Evolutionary conservation across 1,140 invertebrate genomes (phyloP), one percentile per base, ranked within the genome.

Genomic region (Drosophila repletoides): DNA sequence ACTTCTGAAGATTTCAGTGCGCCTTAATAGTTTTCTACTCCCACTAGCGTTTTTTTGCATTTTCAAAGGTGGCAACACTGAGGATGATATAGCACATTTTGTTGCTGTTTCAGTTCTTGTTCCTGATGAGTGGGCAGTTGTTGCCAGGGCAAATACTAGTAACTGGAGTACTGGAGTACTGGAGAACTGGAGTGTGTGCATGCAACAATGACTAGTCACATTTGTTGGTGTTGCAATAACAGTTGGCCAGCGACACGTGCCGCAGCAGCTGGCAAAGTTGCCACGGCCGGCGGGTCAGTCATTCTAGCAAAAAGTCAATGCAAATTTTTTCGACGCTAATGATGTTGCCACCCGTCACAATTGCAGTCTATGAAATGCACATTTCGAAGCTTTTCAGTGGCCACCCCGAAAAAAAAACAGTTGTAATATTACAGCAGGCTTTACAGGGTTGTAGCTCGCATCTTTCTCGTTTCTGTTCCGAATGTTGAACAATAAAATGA

Each of bases 81-180:
- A 9, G 38, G 10, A n/a, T n/a, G n/a, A n/a, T n/a, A n/a, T n/a
- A 3, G 7, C n/a, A 17, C 40, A 10, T 6, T 3, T 2, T 15
- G 24, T n/a, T 21, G 51, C 10, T 38, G 33, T 34, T 36, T 9
- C 5, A 22, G 24, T 10, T 31, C 21, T 17, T 51, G 48, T 9
- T 26, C 12, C 26, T 46, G 53, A 80, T 79, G 69, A 84, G 60
- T 84, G 77, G 77, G 46, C 77, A 77, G 72, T 83, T 76, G 72
- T 46, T 53, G 58, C 28, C 10, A 33, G 34, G 24, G 10, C 53
- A n/a, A 15, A 33, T 14, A 56, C 24, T 38, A 36, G 34, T 38
- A 29, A 38, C 34, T 31, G 36, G 24, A 40, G 49, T n/a, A n/a
- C n/a, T n/a, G n/a, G n/a, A n/a, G n/a, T n/a, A n/a, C n/a, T n/a